Evolutionary conservation across 2,888 invertebrate genomes (phyloP).

Genomic region (Dryococelus australis): DNA sequence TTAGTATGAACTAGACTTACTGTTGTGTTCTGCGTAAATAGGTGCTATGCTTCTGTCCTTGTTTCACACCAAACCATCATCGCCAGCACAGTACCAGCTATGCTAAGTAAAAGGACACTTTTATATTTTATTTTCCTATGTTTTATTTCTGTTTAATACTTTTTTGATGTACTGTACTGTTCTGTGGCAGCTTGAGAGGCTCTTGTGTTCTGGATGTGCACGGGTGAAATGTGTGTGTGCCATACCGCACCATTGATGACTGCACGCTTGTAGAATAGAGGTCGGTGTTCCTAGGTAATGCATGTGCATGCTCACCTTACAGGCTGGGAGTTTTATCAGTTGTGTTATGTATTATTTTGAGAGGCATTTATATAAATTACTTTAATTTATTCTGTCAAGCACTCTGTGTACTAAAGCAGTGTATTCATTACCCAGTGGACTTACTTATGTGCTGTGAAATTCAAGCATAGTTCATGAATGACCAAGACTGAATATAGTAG

Average conservation of each 20-base stretch:
- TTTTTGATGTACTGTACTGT: conserved; percentile 27
- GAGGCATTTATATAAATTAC: too few species aligned
- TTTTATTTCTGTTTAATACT: conserved; percentile 26
- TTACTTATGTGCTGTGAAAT: too few species aligned
- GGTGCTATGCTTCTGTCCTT: conserved; percentile 28
- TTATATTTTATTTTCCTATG: conserved; percentile 32
- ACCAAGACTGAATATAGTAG: too few species aligned
- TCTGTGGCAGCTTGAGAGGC: conserved; percentile 73
- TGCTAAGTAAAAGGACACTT: not conserved
- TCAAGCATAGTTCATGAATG: too few species aligned
- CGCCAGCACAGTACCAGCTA: not conserved
- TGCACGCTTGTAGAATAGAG: conserved; percentile 26
- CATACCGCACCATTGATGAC: not conserved
- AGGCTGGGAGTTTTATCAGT: not conserved
- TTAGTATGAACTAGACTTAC: not conserved
- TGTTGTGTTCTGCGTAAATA: conserved; percentile 9
- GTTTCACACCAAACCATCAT: not conserved
- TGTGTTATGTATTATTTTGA: too few species aligned
- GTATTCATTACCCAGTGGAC: too few species aligned
- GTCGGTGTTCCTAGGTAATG: conserved; percentile 20
- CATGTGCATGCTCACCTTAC: not conserved
- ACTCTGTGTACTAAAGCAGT: too few species aligned
- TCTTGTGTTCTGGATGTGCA: conserved; percentile 75
- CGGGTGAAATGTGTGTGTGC: conserved; percentile 71
- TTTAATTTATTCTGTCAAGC: too few species aligned